Evolutionary conservation across 2,113 vertebrate species (phyloP), one percentile per base, ranked within the genome.

Genomic region (Pteruthius melanotis): DNA sequence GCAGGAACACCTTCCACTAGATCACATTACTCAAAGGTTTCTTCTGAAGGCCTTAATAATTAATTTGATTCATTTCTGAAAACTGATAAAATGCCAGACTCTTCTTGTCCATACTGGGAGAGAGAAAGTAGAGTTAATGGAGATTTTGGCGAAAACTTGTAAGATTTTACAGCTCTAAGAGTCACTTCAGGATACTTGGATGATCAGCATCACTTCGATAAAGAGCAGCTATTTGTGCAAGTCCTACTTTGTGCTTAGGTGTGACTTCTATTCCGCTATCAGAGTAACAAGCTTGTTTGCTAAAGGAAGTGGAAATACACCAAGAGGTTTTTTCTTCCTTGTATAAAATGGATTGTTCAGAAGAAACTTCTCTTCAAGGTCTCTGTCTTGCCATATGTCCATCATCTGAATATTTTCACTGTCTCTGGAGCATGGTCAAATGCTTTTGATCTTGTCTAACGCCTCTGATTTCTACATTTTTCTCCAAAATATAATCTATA

Each of bases 271-370:
- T 39, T 66, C 45, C 1, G 2, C 35, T 66, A 78, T 24, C 30
- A 54, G 13, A 66, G 45, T 53, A 82, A 84, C 19, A 81, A 66
- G 16, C 21, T 66, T 13, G 9, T 72, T 83, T 83, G 53, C 49
- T 68, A 95, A 82, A 89, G 12, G 11, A 84, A 76, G 44, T 45
- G 9, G 37, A 80, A 92, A 56, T 21, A 59, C 22, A 50, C 12
- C 0, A 2, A 13, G 5, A 15, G 3, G 1, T 1, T 72, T 63
- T 44, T 47, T 31, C 9, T 15, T 33, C 15, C 6, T 64, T 6
- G 33, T 23, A 60, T 5, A 42, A 61, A 74, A 33, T 50, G 6
- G 88, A 59, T 6, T 19, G 20, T 50, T 77, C 23, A 66, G 42
- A 83, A 83, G 44, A 82, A 76, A 35, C 5, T 35, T 72, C 13